Base-by-base conservation (phyloP, 2,888 invertebrate species). In the Brenthis hecate region DNA sequence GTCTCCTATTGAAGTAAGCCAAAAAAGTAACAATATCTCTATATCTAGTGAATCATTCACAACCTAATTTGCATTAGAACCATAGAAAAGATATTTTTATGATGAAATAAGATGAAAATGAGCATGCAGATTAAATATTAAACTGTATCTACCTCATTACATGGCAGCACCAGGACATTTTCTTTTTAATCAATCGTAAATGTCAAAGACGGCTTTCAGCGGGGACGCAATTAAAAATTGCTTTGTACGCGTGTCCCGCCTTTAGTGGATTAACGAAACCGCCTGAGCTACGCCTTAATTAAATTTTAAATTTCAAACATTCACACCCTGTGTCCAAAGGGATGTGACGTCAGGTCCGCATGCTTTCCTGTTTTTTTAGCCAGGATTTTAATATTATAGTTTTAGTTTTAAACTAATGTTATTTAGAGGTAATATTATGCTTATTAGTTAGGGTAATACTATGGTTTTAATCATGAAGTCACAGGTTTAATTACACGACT, bases 181-280 rank as follows among this genome's bases (percentile, higher is more conserved):
- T 67, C 74, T 74, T 77, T 78, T 78, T 78, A 76, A 78, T 78
- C 79, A 77, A 76, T 77, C 75, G 76, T 70, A 74, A 74, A 73
- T 74, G 77, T 87, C 88, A 88, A 89, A 89, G 88, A 86, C 83
- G 78, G 79, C 82, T 84, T 80, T 80, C 81, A 80, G 75, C 77
- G 71, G 76, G 81, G 77, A 78, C 76, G 89, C 87, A 90, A 89
- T 90, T 90, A 89, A 89, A 89, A 89, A 86, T 83, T 86, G 87
- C 88, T 91, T 88, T 89, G 88, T 87, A 79, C 79, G 81, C 78
- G 72, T 70, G 66, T 74, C 70, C 75, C 65, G 80, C 81, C 86
- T 86, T 86, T 85, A 85, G 82, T 79, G 82, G 86, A 85, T 87
- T 87, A 89, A 85, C 85, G 83, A 81, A 82, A 81, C 82, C 81